Base-by-base conservation (phyloP, 2,888 invertebrate genomes). In the Dicyrtomina minuta region DNA sequence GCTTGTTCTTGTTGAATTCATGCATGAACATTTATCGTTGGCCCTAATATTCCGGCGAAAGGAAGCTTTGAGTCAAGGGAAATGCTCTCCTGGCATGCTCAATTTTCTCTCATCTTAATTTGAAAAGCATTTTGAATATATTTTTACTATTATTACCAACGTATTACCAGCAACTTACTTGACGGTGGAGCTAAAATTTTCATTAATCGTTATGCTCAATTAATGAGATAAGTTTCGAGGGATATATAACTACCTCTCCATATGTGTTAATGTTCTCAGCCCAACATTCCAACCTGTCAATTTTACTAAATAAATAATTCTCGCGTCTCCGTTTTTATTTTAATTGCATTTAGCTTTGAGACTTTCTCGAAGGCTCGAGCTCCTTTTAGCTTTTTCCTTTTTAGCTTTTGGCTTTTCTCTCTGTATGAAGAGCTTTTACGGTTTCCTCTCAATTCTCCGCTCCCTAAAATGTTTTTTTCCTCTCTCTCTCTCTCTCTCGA, bases 61-160 rank as follows among this genome's bases (percentile, higher is more conserved):
- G 64, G 64, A 64, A 64, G 46, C 64, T 49, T 5, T 17, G 24
- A 33, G 33, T 6, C 20, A 62, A 49, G 24, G 60, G 15, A 62
- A 49, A 39, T 58, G 39, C 33, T 26, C 61, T 64, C 26, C 51
- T 64, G 41, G 51, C 51, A 51, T 64, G 51, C 33, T 64, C 64
- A 64, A n/a, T 64, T 64, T 64, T 51, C 64, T 64, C 51, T 64
- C 64, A 64, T 64, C 64, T 64, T 64, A 64, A 64, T 64, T 64
- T 64, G 17, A n/a, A n/a, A n/a, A 33, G 64, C 64, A 64, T n/a
- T n/a, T n/a, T 51, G 51, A 64, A 64, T 64, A 39, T 61, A 22
- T 26, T 58, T 58, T 58, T 58, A 58, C 58, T 58, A 41, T 58
- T 58, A 58, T 58, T 39, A 20, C 58, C 41, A 39, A 58, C 10